Evolutionary conservation across 2,113 vertebrate species (phyloP), one percentile per base, ranked within the genome.

Genomic region (Heteronetta atricapilla): DNA sequence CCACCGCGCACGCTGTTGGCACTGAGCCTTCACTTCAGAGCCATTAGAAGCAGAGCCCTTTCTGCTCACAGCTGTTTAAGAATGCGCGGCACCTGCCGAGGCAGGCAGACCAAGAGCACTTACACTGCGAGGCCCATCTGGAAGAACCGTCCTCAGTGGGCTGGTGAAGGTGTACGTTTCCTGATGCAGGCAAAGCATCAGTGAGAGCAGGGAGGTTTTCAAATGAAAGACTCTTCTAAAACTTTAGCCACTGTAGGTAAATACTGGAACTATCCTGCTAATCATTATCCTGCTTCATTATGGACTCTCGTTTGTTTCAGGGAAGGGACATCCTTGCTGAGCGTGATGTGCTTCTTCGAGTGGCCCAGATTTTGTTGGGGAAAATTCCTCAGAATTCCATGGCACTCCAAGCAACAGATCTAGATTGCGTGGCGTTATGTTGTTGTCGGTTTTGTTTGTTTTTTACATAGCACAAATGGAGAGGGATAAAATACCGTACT

Each of bases 1-100:
- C 29, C 21, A 0, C 23, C 40, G 23, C 0, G 0, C 25, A 36
- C 60, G 67, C 16, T 8, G 9, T 25, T 75, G 40, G 21, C 70
- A n/a, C 52, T 14, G 7, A 31, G 25, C 8, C 2, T 46, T 26
- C 21, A 1, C n/a, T 69, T 72, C 62, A 33, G 38, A 44, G 60
- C 17, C 26, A 8, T 34, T 62, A 26, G 44, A 23, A 93, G 36
- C 29, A 8, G 44, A 64, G 23, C 48, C 33, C 29, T 78, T 72
- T 68, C 70, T 72, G 25, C 31, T 82, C 0, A 0, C 25, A 8
- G 7, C 26, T 88, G 5, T 48, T 84, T 72, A 17, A 68, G 79
- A 12, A 60, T 13, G 11, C 21, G 0, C 10, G 31, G 31, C 29
- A 72, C 58, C 26, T 75, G 85, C 62, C 40, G 74, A 81, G 52